These are phyloP conservation scores for Agrotis segetum DNA, from an alignment of 2,888 invertebrate genomes.

Conservation along the genomic window DNA sequence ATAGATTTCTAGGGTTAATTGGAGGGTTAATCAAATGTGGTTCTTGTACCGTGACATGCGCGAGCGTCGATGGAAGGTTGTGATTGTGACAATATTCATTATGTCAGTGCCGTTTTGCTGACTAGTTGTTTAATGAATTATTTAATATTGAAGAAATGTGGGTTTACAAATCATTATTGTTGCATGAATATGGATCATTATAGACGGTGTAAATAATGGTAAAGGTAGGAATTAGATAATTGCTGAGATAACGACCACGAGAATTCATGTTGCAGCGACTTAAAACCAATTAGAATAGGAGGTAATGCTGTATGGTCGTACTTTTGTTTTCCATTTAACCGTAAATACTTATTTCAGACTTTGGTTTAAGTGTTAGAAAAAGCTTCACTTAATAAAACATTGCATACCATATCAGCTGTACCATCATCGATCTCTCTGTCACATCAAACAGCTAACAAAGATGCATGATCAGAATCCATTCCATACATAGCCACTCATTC, in stretches of 20 bases:
- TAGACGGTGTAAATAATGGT: too few relatives aligned
- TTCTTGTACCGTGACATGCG: slow-evolving; percentile 37
- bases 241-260: too few relatives aligned
- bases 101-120: neutral
- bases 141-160: neutral
- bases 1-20: slow-evolving; percentile 58
- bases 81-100: slow-evolving; percentile 27
- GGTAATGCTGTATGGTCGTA: too few relatives aligned
- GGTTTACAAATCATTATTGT: neutral
- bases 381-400: neutral
- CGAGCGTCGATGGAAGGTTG: slow-evolving; percentile 46
- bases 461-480: neutral
- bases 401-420: neutral
- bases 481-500: neutral
- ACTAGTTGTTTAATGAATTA: neutral
- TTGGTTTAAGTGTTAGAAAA: too few relatives aligned
- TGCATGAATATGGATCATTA: too few relatives aligned
- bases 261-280: too few relatives aligned
- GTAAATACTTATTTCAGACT: too few relatives aligned
- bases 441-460: slow-evolving; percentile 8
- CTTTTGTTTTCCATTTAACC: too few relatives aligned
- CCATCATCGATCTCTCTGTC: neutral
- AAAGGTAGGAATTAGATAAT: too few relatives aligned
- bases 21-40: slow-evolving; percentile 55
- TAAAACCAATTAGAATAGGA: too few relatives aligned